These are phyloP conservation scores for Ephestia elutella DNA, from an alignment of 1,140 invertebrate genomes.

Conservation along the genomic window DNA sequence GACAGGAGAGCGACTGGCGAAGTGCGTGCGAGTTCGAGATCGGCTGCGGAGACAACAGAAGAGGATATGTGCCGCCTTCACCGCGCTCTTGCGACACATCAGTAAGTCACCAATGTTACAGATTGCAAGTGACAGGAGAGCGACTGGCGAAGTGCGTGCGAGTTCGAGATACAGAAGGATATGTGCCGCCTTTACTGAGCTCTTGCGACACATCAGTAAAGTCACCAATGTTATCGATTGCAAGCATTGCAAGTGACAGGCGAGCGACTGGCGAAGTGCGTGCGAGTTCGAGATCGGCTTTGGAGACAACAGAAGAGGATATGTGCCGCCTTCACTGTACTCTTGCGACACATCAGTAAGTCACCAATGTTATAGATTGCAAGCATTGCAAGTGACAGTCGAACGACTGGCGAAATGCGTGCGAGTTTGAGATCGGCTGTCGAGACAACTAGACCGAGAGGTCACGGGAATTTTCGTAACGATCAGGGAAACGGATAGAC, in stretches of 20 bases:
- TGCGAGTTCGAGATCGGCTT: conserved; percentile 49
- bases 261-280: conserved; percentile 51
- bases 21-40: too few species aligned
- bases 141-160: conserved; percentile 50
- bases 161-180: conserved; percentile 50
- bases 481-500: too few species aligned
- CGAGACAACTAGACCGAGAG: too few species aligned
- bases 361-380: conserved; percentile 29
- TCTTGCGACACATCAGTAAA: conserved; percentile 58
- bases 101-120: conserved; percentile 36
- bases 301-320: conserved; percentile 49
- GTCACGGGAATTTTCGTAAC: too few species aligned
- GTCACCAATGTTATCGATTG: conserved; percentile 27
- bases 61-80: conserved; percentile 59
- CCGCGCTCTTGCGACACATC: conserved; percentile 51
- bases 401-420: too few species aligned
- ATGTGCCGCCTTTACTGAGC: conserved; percentile 56
- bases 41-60: too few species aligned
- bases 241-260: conserved; percentile 40
- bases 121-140: conserved; percentile 47
- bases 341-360: conserved; percentile 58
- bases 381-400: too few species aligned
- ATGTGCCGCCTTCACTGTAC: conserved; percentile 56
- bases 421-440: too few species aligned
- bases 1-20: too few species aligned